phyloP scores from a whole-genome alignment of 2,888 invertebrate genomes.

The Pilophorus perplexus region DNA sequence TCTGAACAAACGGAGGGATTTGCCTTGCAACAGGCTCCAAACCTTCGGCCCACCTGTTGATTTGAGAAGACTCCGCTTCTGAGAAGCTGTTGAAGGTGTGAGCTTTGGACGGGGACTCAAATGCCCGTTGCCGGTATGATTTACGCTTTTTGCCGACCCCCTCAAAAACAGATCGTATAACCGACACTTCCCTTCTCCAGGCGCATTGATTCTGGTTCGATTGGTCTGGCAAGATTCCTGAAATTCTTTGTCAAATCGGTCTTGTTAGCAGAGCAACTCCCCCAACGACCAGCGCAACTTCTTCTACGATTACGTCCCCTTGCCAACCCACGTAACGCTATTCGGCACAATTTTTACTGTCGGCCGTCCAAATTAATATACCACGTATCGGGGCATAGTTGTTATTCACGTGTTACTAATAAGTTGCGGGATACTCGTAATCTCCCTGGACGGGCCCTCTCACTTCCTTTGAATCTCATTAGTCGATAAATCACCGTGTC shows the following conservation, averaged over 20 bases:
- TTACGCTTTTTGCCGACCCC: background rate
- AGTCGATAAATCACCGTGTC: background rate
- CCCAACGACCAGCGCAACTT: too few relatives aligned
- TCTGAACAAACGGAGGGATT: slow-evolving; percentile 1
- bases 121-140: slow-evolving; percentile 25
- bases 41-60: slow-evolving; percentile 13
- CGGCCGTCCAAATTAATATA: too few relatives aligned
- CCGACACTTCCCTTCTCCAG: too few relatives aligned
- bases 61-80: slow-evolving; percentile 4
- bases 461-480: slow-evolving; percentile 8
- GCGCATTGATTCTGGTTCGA: too few relatives aligned
- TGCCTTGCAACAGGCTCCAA: slow-evolving; percentile 17
- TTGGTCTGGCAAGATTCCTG: too few relatives aligned
- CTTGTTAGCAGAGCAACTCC: too few relatives aligned
- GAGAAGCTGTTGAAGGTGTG: slow-evolving; percentile 9
- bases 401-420: slow-evolving; percentile 17
- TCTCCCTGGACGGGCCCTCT: background rate
- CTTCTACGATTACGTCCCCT: too few relatives aligned
- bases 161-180: too few relatives aligned
- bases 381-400: background rate
- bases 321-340: too few relatives aligned
- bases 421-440: background rate
- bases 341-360: too few relatives aligned
- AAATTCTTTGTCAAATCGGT: too few relatives aligned
- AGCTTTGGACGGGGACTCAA: background rate